Base-by-base conservation (phyloP, 2,113 vertebrate genomes). In the Falcunculus frontatus region DNA sequence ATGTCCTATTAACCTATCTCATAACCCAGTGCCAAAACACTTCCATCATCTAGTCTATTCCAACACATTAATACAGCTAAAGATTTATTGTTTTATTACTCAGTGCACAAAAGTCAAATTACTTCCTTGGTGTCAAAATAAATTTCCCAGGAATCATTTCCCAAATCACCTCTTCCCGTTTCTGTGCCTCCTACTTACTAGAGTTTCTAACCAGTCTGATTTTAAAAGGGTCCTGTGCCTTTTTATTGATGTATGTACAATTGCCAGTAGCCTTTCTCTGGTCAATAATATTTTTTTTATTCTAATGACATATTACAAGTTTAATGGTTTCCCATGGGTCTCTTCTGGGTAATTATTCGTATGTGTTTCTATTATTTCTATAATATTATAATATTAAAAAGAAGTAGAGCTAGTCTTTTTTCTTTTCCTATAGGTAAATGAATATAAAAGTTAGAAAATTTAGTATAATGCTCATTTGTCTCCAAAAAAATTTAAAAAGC, bases 1-100 rank as follows among this genome's bases (percentile, higher is more conserved):
- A 87, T 90, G 89, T 95, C 80, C 83, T 95, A 67, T 97, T 97
- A 97, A 96, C 90, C 91, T 95, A 47, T 84, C 88, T 84, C 35
- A 67, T 81, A 93, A 94, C 83, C 92, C 86, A 52, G 39, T 88
- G 86, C 83, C 64, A 90, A 91, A 95, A 56, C 56, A 59, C 50
- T 74, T 95, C 47, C 35, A 95, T 94, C 85, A 95, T 95, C 72
- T 32, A 75, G 55, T 92, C 92, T 92, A 33, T 77, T 95, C 72
- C 59, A 95, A 47, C 55, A 84, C 0, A 1, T 80, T 95, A 93
- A 84, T 89, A 67, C 21, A 87, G 64, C 59, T 90, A 29, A 94
- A 92, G 92, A 93, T 95, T 95, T 95, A 94, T 84, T 0, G 0
- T 47, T 92, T 89, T 92, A 95, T 89, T 97, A 93, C 64, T 87